Conservation (phyloP, 2,113 vertebrate genomes). For the Macrotis lagotis region DNA sequence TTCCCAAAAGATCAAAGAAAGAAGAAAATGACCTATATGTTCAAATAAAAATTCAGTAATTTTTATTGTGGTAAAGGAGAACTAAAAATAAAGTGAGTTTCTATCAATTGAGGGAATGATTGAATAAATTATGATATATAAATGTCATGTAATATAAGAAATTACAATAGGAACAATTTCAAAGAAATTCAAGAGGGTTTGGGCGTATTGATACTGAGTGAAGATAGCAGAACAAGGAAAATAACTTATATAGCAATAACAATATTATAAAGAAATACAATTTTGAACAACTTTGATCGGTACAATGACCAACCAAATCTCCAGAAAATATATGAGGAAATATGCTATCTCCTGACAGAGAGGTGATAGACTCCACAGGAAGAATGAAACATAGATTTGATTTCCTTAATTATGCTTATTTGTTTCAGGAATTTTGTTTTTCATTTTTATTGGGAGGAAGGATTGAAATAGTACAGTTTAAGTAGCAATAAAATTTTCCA, state of each 20-base stretch:
- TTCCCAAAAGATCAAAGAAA: background rate
- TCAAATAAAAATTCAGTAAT: background rate
- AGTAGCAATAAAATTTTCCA: background rate
- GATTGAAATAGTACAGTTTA: background rate
- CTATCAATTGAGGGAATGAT: background rate
- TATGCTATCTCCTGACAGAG: background rate
- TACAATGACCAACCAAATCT: background rate
- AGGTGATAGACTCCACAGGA: background rate
- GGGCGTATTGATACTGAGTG: background rate
- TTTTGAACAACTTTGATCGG: background rate
- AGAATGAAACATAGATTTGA: background rate
- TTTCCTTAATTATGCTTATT: background rate
- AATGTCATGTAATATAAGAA: background rate
- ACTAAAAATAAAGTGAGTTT: background rate
- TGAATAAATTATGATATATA: background rate
- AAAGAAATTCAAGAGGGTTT: background rate
- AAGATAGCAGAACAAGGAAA: background rate
- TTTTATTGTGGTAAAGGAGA: background rate
- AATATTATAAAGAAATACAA: background rate
- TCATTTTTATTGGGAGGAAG: background rate
- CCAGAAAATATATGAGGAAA: background rate
- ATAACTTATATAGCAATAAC: background rate
- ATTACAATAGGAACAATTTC: background rate
- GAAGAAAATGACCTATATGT: background rate
- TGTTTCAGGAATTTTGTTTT: background rate